Evolutionary conservation across 1,140 invertebrate species (phyloP), one percentile per base, ranked within the genome.

Genomic region (Sminthurides bifidus): DNA sequence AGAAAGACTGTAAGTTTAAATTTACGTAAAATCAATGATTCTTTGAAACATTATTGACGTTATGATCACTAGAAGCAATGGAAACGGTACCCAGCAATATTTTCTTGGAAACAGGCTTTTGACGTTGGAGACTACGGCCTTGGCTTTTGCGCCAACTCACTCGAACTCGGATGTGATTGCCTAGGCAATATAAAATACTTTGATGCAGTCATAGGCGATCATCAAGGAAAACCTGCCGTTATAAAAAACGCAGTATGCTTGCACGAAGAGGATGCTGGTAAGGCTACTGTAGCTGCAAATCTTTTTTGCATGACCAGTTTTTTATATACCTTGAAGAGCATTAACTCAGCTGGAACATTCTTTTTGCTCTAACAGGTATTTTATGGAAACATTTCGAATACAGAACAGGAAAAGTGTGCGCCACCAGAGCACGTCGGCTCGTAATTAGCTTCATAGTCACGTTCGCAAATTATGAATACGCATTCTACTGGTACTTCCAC

Each of bases 391-490:
- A 64, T 26, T 56, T 41, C 0, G 58, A 64, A 29, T 64, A 58
- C 35, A 44, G 61, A 3, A 64, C 35, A 29, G 56, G 49, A 17
- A 54, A 58, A 48, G 52, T 50, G 0, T 37, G 35, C 10, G 38
- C 58, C 6, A 33, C 44, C 6, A 29, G 61, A 30, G 51, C 55
- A 8, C 35, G 55, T 5, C 30, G 52, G 1, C 56, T 64, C 4
- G 55, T 64, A 10, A 12, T 64, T 17, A 58, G 54, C 17, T 64
- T 58, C 44, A 56, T 64, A 10, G 50, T 44, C 0, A 56, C 61
- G n/a, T 41, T 64, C 1, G 49, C 53, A 6, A 64, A 64, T 31
- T 64, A 64, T 48, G 61, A 60, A 27, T 64, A 64, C 51, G 58
- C 51, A 38, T 60, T 60, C 29, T 63, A 60, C 44, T 63, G 58